Evolutionary conservation across 2,113 vertebrate species (phyloP), one percentile per base, ranked within the genome.

Genomic region (Poeciliopsis prolifica): DNA sequence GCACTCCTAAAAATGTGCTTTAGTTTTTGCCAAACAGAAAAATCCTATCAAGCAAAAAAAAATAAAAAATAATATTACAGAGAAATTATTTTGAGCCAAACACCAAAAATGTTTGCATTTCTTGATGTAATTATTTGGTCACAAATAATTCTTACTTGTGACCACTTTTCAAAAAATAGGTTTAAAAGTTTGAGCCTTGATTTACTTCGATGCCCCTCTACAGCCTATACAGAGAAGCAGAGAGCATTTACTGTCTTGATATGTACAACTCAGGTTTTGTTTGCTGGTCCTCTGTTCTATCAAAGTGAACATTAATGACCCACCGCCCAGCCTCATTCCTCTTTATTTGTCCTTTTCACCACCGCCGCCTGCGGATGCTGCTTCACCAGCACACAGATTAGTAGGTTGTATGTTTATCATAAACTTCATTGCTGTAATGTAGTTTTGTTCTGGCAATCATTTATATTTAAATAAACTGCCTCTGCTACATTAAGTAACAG

Each of bases 221-320:
- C 13, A 70, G 30, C 22, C 22, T 17, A 68, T 35, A 74, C 69
- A 63, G 26, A 51, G n/a, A n/a, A 65, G 62, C 24, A 66, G 35
- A 65, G 63, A 75, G 24, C 65, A 61, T 79, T 29, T 19, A 72
- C 48, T 4, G 64, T 14, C 65, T 62, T 77, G 62, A 68, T 54
- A 24, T 71, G 40, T 68, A 48, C 14, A 42, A 15, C 44, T 48
- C 70, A 37, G 61, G 26, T 3, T 70, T 61, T 75, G 81, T 65
- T 63, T 69, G 75, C 37, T 11, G 54, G 64, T 80, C 78, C 76
- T 75, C 69, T 48, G 26, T 68, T 85, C 82, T 78, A 88, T 89
- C 86, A 87, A 77, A 91, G 79, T 71, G 62, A 61, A 58, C 31
- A 74, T 61, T 88, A 89, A 89, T 87, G 82, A 88, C 79, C 79